These are phyloP conservation scores for Lamellibrachia satsuma DNA, from an alignment of 2,888 invertebrate genomes.

Conservation along the genomic window DNA sequence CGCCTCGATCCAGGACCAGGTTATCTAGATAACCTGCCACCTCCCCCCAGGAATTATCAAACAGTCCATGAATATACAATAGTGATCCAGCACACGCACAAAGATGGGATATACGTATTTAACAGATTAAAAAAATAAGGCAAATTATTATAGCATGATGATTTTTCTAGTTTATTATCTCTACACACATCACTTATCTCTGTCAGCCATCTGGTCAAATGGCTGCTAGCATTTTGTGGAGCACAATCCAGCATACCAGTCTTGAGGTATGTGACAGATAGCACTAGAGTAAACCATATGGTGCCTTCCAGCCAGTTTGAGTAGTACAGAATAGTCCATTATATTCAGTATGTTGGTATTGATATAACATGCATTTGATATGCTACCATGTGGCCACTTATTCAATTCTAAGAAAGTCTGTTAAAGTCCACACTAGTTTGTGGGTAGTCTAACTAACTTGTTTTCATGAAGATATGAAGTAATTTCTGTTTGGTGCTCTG, in stretches of 20 bases:
- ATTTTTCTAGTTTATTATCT: neutral
- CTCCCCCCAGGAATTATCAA: neutral
- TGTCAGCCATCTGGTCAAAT: neutral
- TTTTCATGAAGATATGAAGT: neutral
- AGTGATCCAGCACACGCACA: neutral
- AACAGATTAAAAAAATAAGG: neutral
- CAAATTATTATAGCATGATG: neutral
- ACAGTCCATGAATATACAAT: neutral
- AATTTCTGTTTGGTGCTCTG: neutral
- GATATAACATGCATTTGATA: neutral
- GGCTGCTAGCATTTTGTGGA: conserved; percentile 1
- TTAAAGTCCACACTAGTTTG: neutral
- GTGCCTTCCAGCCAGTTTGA: neutral
- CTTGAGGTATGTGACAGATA: conserved; percentile 17
- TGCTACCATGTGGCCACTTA: neutral
- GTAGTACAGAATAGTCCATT: neutral
- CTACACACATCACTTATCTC: neutral
- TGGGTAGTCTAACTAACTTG: neutral
- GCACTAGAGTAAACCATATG: neutral
- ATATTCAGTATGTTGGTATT: neutral
- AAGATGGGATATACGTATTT: neutral
- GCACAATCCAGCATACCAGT: neutral
- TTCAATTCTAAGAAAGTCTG: neutral
- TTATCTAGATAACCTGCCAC: neutral
- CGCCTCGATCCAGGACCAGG: too few species aligned